A percentile compares a stretch with the other conserved stretches of the same genome.
phyloP scores from a whole-genome alignment of 2,888 invertebrate species.

The Balanococcus diminutus region DNA sequence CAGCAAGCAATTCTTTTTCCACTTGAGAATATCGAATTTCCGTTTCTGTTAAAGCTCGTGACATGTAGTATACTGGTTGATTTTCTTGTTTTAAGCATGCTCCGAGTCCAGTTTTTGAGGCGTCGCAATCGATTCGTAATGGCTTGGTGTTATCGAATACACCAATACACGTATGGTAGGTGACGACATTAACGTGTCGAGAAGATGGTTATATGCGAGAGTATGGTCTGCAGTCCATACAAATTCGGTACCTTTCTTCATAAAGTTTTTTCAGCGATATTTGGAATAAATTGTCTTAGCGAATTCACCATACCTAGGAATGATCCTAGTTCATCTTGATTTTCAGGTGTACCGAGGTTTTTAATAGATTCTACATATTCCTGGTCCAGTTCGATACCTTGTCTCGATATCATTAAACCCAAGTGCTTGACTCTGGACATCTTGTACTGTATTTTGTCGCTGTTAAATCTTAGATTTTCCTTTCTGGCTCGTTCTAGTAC shows the following conservation, averaged over 20 bases:
- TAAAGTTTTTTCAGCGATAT: conserved; percentile 58
- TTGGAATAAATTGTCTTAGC: conserved; percentile 59
- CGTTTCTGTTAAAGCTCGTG: conserved; percentile 52
- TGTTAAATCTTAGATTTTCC: too few species aligned
- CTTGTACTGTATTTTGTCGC: too few species aligned
- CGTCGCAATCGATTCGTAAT: conserved; percentile 56
- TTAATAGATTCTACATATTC: too few species aligned
- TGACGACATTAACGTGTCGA: neutral
- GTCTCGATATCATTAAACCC: too few species aligned
- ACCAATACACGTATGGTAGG: conserved; percentile 55
- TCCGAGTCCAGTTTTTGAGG: conserved; percentile 55
- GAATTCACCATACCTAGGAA: conserved; percentile 60
- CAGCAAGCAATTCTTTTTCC: conserved; percentile 58
- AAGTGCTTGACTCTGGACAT: too few species aligned
- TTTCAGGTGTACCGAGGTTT: too few species aligned
- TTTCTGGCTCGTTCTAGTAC: too few species aligned
- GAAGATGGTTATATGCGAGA: conserved; percentile 44
- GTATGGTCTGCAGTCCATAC: conserved; percentile 56
- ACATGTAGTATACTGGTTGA: conserved; percentile 56
- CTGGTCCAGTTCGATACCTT: too few species aligned
- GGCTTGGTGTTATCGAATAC: neutral
- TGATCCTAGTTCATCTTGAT: conserved; percentile 42
- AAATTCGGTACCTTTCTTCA: conserved; percentile 57
- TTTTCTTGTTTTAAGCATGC: conserved; percentile 56
- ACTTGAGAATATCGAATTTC: conserved; percentile 58